Conservation (phyloP, 2,797 vertebrate genomes). For the Podargus strigoides region DNA sequence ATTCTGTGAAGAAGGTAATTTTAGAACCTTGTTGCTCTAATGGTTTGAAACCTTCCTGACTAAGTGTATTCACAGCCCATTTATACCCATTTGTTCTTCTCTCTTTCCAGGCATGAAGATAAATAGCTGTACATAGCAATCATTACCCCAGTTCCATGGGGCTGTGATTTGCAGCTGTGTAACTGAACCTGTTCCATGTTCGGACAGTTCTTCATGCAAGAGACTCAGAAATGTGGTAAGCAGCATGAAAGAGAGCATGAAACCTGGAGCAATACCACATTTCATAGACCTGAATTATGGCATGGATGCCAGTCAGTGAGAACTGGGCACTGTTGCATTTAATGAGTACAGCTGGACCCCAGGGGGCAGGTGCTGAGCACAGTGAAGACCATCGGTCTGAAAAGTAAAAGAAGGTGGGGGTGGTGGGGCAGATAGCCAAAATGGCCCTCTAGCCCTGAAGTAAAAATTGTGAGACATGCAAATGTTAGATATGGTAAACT, state of each 20-base stretch:
- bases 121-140: not conserved
- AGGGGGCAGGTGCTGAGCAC: not conserved
- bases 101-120: not conserved
- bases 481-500: not conserved
- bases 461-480: not conserved
- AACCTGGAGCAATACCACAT: not conserved
- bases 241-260: fast-evolving
- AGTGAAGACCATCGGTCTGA: not conserved
- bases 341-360: not conserved
- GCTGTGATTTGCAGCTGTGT: not conserved
- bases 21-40: not conserved
- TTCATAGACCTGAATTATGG: not conserved
- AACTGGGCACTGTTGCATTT: not conserved
- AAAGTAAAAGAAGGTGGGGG: not conserved
- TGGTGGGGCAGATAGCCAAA: not conserved
- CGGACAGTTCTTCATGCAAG: not conserved
- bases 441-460: not conserved
- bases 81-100: not conserved
- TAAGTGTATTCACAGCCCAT: not conserved
- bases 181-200: not conserved
- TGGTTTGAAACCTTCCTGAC: not conserved
- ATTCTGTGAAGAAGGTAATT: not conserved
- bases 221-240: not conserved
- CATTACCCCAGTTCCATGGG: not conserved
- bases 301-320: not conserved